phyloP scores from a whole-genome alignment of 2,113 vertebrate genomes.

The Marmota monax region DNA sequence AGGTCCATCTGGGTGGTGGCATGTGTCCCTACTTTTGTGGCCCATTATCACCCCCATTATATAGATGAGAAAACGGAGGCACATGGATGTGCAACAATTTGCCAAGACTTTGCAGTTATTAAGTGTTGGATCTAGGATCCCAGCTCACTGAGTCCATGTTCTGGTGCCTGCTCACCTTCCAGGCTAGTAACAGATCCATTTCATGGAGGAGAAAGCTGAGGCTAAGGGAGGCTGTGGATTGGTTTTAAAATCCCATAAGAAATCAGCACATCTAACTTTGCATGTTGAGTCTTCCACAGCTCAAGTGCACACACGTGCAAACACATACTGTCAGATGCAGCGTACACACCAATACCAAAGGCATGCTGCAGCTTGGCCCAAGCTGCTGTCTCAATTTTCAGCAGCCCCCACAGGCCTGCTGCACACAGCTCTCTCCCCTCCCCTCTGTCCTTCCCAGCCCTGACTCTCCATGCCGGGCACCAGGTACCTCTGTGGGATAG shows the following conservation, averaged over 20 bases:
- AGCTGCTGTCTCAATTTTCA: not conserved
- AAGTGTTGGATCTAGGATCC: not conserved
- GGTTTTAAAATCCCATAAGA: not conserved
- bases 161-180: not conserved
- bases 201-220: not conserved
- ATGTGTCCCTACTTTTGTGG: not conserved
- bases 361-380: accelerated
- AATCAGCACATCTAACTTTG: not conserved
- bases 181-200: not conserved
- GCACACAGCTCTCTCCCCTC: not conserved
- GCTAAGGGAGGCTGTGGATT: not conserved
- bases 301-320: not conserved
- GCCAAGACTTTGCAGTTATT: not conserved
- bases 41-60: not conserved
- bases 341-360: not conserved
- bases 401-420: not conserved
- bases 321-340: too few species aligned
- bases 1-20: too few species aligned
- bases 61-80: conserved; percentile 14
- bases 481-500: conserved; percentile 86
- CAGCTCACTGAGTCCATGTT: not conserved
- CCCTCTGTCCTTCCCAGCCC: not conserved
- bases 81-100: not conserved
- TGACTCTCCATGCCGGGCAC: not conserved
- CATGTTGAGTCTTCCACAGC: accelerated